Percentiles rank a stretch among this genome's conserved stretches.
phyloP scores from a whole-genome alignment of 1,140 invertebrate genomes.

The Zaprionus davidi region DNA sequence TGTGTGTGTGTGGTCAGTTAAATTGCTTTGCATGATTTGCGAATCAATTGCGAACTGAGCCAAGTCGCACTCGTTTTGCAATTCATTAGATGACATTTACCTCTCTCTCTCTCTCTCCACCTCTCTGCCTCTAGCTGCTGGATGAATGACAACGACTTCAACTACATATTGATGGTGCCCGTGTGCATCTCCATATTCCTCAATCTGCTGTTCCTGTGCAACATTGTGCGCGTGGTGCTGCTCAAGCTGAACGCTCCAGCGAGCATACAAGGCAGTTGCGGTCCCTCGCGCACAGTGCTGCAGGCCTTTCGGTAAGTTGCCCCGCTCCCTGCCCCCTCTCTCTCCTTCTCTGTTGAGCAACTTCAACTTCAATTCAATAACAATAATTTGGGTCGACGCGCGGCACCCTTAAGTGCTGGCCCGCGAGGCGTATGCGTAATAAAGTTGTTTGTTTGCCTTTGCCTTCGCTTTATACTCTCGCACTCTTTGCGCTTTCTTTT shows the following conservation, averaged over 20 bases:
- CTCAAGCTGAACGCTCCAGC: slow-evolving; percentile 91
- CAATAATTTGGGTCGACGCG: slow-evolving; percentile 25
- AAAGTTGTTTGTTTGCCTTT: slow-evolving; percentile 57
- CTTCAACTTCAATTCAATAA: slow-evolving; percentile 50
- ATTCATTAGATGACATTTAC: slow-evolving; percentile 60
- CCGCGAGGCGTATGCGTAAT: slow-evolving; percentile 74
- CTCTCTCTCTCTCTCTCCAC: slow-evolving; percentile 3
- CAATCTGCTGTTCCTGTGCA: slow-evolving; percentile 95
- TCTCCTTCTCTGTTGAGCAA: slow-evolving; percentile 1
- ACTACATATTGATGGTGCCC: slow-evolving; percentile 90
- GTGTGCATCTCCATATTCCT: slow-evolving; percentile 92
- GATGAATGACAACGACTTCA: slow-evolving; percentile 91
- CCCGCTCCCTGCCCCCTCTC: background rate
- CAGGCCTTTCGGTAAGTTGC: slow-evolving; percentile 90
- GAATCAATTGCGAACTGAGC: slow-evolving; percentile 33
- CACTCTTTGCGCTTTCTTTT: background rate
- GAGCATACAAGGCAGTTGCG: slow-evolving; percentile 85
- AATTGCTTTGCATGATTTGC: slow-evolving; percentile 34
- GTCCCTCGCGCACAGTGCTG: slow-evolving; percentile 89
- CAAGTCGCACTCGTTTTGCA: slow-evolving; percentile 25
- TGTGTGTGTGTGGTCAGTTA: slow-evolving; percentile 3
- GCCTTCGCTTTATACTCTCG: background rate
- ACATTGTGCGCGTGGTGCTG: slow-evolving; percentile 96
- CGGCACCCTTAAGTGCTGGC: slow-evolving; percentile 25
- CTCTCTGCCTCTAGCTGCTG: slow-evolving; percentile 89